Evolutionary conservation across 2,888 invertebrate genomes (phyloP).

Genomic region (Melolontha melolontha): DNA sequence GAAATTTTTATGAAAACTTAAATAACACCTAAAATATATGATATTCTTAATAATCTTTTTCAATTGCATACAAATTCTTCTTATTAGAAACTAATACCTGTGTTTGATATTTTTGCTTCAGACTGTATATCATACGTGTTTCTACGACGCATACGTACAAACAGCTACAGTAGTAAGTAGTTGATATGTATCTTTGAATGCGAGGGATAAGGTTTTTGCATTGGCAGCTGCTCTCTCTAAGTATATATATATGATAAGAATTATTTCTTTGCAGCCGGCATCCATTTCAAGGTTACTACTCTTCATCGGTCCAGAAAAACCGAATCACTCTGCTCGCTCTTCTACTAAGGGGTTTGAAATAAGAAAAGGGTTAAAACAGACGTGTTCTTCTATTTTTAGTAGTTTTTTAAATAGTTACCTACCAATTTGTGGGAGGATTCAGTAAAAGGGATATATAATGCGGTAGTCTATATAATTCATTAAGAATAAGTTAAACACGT

Average conservation of each 20-base stretch:
- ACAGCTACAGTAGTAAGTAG: conserved; percentile 8
- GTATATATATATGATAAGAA: conserved; percentile 18
- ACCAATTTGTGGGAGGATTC: conserved; percentile 43
- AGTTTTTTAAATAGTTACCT: conserved; percentile 62
- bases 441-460: conserved; percentile 33
- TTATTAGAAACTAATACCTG: too few relatives aligned
- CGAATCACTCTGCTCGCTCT: too few relatives aligned
- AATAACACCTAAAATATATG: too few relatives aligned
- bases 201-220: conserved; percentile 34
- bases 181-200: conserved; percentile 15
- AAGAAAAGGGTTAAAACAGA: conserved; percentile 57
- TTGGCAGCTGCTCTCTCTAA: conserved; percentile 23
- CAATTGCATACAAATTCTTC: too few relatives aligned
- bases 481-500: conserved; percentile 29
- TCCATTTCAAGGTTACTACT: conserved; percentile 29
- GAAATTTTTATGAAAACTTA: too few relatives aligned
- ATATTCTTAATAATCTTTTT: too few relatives aligned
- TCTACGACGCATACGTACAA: neutral
- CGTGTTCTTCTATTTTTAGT: conserved; percentile 61
- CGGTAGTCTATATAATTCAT: conserved; percentile 33
- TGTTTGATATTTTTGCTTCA: too few relatives aligned
- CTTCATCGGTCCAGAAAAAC: too few relatives aligned
- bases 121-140: neutral
- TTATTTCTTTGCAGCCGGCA: conserved; percentile 40
- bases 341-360: conserved; percentile 45